Evolutionary conservation across 2,113 vertebrate species (phyloP), one percentile per base, ranked within the genome.

Genomic region (Channa argus): DNA sequence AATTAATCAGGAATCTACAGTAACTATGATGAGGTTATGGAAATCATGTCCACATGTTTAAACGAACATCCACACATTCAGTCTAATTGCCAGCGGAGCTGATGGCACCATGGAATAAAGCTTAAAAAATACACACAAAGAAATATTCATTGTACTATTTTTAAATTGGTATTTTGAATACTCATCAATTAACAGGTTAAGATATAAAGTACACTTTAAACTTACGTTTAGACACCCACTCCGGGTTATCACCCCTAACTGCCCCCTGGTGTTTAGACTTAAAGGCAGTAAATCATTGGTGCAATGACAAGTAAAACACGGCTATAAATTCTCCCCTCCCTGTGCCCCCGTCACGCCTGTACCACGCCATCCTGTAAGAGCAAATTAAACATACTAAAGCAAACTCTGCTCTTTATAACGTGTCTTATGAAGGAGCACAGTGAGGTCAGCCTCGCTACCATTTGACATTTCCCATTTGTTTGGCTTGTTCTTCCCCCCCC

Each of bases 381-480:
- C 59, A 54, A 50, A 14, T 62, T 62, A 14, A 12, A 58, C 14
- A 60, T 14, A 46, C 54, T 39, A 64, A 61, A 76, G 43, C 41
- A 11, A 15, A 44, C 51, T 10, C 34, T n/a, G 38, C 51, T 51
- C 43, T 14, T 69, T 65, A 52, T 65, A 54, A 37, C 5, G 5
- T n/a, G 51, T 63, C 55, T 46, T 63, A 69, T 66, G 54, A 66
- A 58, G 55, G 37, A 36, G 37, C 4, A 3, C 2, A 13, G 34
- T 10, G 2, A 39, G 66, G 70, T 61, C 53, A 55, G 62, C 39
- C 15, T 1, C 37, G 45, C 50, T n/a, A 46, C 52, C 0, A 3
- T 53, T 68, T 61, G 71, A 74, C 77, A 60, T 80, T 81, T 73
- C 53, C 68, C 61, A 72, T 84, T 77, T 68, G 61, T 71, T 53